phyloP scores from a whole-genome alignment of 2,113 vertebrate genomes.

The Grus americana region DNA sequence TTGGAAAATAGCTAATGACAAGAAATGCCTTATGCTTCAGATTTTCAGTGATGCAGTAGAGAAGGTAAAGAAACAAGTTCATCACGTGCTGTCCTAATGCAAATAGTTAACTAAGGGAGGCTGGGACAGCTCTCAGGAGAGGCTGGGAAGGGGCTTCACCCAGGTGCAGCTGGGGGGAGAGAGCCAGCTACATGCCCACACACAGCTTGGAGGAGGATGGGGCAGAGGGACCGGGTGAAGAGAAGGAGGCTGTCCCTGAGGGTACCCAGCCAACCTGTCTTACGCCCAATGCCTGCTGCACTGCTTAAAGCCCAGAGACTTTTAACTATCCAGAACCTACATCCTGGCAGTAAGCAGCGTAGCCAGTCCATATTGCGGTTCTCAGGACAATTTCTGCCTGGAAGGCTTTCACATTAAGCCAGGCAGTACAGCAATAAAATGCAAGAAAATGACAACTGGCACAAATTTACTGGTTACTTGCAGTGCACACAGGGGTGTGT shows the following conservation, averaged over 20 bases:
- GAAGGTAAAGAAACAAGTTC: not conserved
- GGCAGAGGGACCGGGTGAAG: not conserved
- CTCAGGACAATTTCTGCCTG: not conserved
- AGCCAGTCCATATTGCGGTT: not conserved
- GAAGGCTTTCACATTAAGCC: not conserved
- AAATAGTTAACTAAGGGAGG: not conserved
- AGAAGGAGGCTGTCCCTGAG: not conserved
- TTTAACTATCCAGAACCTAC: not conserved
- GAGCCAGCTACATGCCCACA: not conserved
- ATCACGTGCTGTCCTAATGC: not conserved
- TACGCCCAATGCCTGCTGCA: not conserved
- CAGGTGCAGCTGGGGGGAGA: not conserved
- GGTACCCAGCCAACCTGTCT: not conserved
- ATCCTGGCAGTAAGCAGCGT: rapidly evolving
- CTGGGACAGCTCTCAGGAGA: not conserved
- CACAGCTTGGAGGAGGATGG: not conserved
- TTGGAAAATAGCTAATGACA: not conserved
- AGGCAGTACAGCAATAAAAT: not conserved
- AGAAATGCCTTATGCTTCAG: not conserved
- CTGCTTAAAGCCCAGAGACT: not conserved
- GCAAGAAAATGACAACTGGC: not conserved
- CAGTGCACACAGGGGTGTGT: rapidly evolving
- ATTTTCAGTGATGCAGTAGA: not conserved
- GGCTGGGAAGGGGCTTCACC: not conserved
- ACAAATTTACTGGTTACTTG: not conserved